phyloP scores from a whole-genome alignment of 2,797 vertebrate genomes.

The Dryobates pubescens region DNA sequence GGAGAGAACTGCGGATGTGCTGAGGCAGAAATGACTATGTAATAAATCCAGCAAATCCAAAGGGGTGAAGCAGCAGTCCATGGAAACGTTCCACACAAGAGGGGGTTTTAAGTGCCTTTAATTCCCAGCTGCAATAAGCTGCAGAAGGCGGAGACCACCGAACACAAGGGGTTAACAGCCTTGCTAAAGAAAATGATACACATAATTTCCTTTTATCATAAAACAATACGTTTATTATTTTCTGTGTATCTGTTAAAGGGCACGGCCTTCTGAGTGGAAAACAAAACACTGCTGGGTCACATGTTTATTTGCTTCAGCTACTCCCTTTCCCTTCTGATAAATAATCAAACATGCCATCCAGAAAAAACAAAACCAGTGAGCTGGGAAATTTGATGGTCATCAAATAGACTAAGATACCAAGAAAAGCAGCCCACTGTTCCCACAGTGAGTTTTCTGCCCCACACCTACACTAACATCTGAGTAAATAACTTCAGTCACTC shows the following conservation, averaged over 20 bases:
- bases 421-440: slow-evolving; percentile 92
- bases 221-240: slow-evolving; percentile 90
- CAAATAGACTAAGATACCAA: slow-evolving; percentile 90
- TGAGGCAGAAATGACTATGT: background rate
- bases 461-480: slow-evolving; percentile 98
- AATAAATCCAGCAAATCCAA: slow-evolving; percentile 57
- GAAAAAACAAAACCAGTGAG: slow-evolving; percentile 93
- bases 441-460: slow-evolving; percentile 89
- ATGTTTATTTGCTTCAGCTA: slow-evolving; percentile 94
- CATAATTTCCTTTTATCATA: slow-evolving; percentile 83
- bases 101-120: slow-evolving; percentile 39
- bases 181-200: slow-evolving; percentile 65
- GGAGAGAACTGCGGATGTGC: background rate
- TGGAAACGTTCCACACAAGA: slow-evolving; percentile 54
- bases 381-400: slow-evolving; percentile 89
- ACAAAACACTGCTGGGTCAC: slow-evolving; percentile 93
- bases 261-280: slow-evolving; percentile 92
- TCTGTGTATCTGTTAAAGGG: slow-evolving; percentile 90
- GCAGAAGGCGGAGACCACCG: slow-evolving; percentile 37
- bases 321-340: slow-evolving; percentile 97
- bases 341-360: slow-evolving; percentile 98
- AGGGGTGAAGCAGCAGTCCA: slow-evolving; percentile 46
- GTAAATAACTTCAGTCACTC: slow-evolving; percentile 95
- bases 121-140: slow-evolving; percentile 57
- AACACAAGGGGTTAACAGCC: slow-evolving; percentile 73